These are phyloP conservation scores for Lasioglossum leucozonium DNA, from an alignment of 2,888 invertebrate species.

Conservation along the genomic window DNA sequence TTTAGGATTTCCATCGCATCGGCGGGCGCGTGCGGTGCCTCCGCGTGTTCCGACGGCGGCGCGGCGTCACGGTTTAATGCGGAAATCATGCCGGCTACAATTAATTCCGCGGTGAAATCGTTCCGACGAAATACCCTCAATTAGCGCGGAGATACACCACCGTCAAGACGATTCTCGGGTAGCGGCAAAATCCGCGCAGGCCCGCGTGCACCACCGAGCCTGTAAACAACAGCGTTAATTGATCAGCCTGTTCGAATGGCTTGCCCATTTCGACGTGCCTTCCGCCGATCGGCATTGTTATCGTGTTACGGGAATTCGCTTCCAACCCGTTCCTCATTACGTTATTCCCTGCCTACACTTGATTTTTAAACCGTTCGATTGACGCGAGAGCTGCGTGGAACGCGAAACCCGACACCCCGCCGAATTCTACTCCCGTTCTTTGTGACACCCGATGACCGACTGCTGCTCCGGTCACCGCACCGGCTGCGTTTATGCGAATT, in stretches of 20 bases:
- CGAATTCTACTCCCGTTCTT: neutral
- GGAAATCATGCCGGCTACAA: conserved; percentile 60
- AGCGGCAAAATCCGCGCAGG: neutral
- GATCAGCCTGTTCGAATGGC: neutral
- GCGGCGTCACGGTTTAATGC: conserved; percentile 40
- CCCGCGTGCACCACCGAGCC: neutral
- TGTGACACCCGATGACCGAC: neutral
- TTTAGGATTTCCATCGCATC: conserved; percentile 51
- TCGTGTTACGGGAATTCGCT: conserved; percentile 8
- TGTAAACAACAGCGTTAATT: conserved; percentile 19
- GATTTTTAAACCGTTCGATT: neutral
- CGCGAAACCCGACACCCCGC: neutral
- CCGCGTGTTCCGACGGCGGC: conserved; percentile 25
- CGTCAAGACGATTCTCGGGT: conserved; percentile 33
- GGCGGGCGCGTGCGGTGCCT: conserved; percentile 11
- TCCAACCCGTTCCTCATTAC: neutral
- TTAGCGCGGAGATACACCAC: conserved; percentile 29
- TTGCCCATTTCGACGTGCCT: neutral
- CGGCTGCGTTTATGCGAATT: neutral
- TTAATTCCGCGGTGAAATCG: conserved; percentile 56
- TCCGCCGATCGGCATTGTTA: conserved; percentile 8
- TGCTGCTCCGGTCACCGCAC: neutral
- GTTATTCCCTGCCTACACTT: neutral
- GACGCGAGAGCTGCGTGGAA: neutral
- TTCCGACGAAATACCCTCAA: conserved; percentile 42